Conservation (phyloP, 2,888 invertebrate genomes). For the Melolontha melolontha region DNA sequence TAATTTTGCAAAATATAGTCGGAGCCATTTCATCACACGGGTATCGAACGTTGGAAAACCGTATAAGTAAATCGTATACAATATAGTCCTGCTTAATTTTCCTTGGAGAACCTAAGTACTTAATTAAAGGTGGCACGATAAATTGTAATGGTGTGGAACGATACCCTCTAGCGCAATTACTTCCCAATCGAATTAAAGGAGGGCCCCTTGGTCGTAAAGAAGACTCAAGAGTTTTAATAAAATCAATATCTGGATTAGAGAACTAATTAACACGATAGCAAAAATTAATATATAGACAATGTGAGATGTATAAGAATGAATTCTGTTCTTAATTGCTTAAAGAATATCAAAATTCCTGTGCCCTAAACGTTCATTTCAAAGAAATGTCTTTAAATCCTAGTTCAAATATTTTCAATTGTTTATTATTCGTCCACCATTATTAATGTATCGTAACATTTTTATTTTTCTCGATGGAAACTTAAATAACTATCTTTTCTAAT, state of each 20-base stretch:
- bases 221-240: constrained; percentile 36
- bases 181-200: constrained; percentile 55
- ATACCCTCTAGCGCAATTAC: constrained; percentile 56
- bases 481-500: constrained; percentile 12
- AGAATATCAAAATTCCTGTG: constrained; percentile 1
- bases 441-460: constrained; percentile 15
- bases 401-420: background rate
- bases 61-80: constrained; percentile 36
- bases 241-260: constrained; percentile 35
- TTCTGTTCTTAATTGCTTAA: constrained; percentile 28
- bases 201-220: constrained; percentile 22
- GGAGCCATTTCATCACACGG: constrained; percentile 1
- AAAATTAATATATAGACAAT: constrained; percentile 27
- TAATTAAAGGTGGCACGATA: constrained; percentile 59
- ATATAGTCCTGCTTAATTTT: constrained; percentile 31
- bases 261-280: constrained; percentile 24
- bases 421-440: constrained; percentile 6
- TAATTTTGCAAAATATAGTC: constrained; percentile 7
- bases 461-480: constrained; percentile 5
- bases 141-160: constrained; percentile 57
- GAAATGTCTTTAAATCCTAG: background rate
- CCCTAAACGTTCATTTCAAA: constrained; percentile 1
- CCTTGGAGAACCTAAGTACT: constrained; percentile 52
- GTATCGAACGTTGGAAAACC: constrained; percentile 13
- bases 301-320: constrained; percentile 6